Conservation (phyloP, 2,797 vertebrate genomes). For the Setipinna tenuifilis region DNA sequence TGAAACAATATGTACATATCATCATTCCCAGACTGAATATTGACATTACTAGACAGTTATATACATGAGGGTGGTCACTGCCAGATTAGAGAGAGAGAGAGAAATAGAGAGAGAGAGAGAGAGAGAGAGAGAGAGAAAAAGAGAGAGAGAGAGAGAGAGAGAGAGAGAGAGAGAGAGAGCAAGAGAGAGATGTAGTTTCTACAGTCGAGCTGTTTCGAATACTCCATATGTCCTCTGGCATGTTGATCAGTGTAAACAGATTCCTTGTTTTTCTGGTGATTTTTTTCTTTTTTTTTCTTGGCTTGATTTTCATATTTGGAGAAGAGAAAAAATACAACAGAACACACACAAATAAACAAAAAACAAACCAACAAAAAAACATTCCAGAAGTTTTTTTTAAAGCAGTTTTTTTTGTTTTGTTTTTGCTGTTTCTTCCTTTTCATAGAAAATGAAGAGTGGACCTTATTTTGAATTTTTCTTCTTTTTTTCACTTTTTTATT, state of each 20-base stretch:
- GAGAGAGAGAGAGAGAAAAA: slow-evolving; percentile 9
- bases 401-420: slow-evolving; percentile 79
- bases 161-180: slow-evolving; percentile 12
- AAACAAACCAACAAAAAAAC: slow-evolving; percentile 75
- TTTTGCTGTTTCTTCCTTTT: slow-evolving; percentile 98
- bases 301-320: slow-evolving; percentile 98
- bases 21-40: slow-evolving; percentile 98
- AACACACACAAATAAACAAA: slow-evolving; percentile 3
- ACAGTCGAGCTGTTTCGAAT: slow-evolving; percentile 88
- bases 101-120: neutral
- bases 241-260: slow-evolving; percentile 98
- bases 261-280: slow-evolving; percentile 94
- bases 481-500: slow-evolving; percentile 51
- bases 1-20: slow-evolving; percentile 99
- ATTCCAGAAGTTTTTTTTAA: slow-evolving; percentile 99
- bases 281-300: slow-evolving; percentile 88
- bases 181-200: slow-evolving; percentile 92
- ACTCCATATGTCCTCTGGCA: slow-evolving; percentile 89
- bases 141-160: neutral
- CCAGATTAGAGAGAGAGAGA: slow-evolving; percentile 49
- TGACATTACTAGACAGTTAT: slow-evolving; percentile 99
- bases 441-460: slow-evolving; percentile 99
- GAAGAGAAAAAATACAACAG: slow-evolving; percentile 60
- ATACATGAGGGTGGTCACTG: slow-evolving; percentile 90
- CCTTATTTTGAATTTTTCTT: slow-evolving; percentile 63